Evolutionary conservation across 2,888 invertebrate genomes (phyloP).

Genomic region (Crepidodera aurea): DNA sequence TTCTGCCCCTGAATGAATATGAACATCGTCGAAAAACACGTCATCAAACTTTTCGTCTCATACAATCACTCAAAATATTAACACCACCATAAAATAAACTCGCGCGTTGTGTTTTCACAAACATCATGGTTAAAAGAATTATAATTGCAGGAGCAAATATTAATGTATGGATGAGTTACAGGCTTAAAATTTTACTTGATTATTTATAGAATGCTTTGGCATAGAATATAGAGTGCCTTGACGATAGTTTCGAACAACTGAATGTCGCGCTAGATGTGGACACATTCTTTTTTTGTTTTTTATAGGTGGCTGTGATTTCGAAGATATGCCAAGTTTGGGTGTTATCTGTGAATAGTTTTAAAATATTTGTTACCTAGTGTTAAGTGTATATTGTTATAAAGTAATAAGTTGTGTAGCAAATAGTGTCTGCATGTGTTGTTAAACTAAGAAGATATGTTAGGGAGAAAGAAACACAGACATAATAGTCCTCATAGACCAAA

Average conservation of each 20-base stretch:
- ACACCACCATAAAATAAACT: not conserved
- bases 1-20: too few species aligned
- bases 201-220: slow-evolving; percentile 58
- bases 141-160: slow-evolving; percentile 20
- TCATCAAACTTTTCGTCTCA: not conserved
- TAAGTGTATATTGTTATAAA: not conserved
- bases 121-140: slow-evolving; percentile 19
- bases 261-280: slow-evolving; percentile 33
- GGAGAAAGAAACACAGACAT: slow-evolving; percentile 47
- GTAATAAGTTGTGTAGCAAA: not conserved
- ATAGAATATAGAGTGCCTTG: slow-evolving; percentile 46
- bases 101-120: slow-evolving; percentile 8
- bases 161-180: slow-evolving; percentile 25
- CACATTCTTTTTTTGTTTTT: slow-evolving; percentile 32
- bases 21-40: not conserved
- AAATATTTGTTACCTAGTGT: not conserved
- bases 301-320: slow-evolving; percentile 21
- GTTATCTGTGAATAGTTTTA: not conserved
- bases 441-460: slow-evolving; percentile 44
- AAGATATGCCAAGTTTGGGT: not conserved
- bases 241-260: slow-evolving; percentile 38
- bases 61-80: not conserved
- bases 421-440: not conserved
- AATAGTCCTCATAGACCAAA: slow-evolving; percentile 48
- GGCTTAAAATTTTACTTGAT: slow-evolving; percentile 33